Percentiles rank a stretch among this genome's conserved stretches.
phyloP scores from a whole-genome alignment of 2,888 invertebrate genomes.

The Mycalesis mineus region DNA sequence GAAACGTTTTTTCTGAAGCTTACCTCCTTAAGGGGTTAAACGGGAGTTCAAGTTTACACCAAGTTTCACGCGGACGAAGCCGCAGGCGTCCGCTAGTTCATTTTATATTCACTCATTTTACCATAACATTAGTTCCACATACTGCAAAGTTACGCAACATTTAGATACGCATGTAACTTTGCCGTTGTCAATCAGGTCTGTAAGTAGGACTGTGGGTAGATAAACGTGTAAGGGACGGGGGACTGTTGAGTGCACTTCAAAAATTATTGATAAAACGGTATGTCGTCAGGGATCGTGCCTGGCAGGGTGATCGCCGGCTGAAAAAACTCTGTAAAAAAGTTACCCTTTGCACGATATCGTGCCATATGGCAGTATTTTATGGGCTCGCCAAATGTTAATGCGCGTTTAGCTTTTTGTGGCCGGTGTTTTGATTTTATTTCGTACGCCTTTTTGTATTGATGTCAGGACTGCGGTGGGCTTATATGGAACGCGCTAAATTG shows the following conservation, averaged over 20 bases:
- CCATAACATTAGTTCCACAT: too few relatives aligned
- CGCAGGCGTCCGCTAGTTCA: too few relatives aligned
- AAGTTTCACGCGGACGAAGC: too few relatives aligned
- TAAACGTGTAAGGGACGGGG: neutral
- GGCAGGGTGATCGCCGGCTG: constrained; percentile 48
- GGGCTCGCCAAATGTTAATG: constrained; percentile 8
- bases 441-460: neutral
- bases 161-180: neutral
- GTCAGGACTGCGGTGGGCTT: neutral
- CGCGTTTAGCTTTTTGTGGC: constrained; percentile 2
- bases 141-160: too few relatives aligned
- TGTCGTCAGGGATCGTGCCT: constrained; percentile 39
- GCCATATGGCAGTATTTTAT: constrained; percentile 14
- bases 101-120: too few relatives aligned
- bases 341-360: constrained; percentile 44
- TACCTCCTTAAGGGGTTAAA: too few relatives aligned
- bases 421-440: neutral
- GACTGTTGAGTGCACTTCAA: constrained; percentile 10
- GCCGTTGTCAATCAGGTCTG: neutral
- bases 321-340: constrained; percentile 59
- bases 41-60: too few relatives aligned
- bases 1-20: too few relatives aligned
- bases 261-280: constrained; percentile 37
- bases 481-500: constrained; percentile 1
- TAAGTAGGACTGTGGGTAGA: neutral